Conservation (phyloP, 2,888 invertebrate genomes). For the Drosophila neoperkinsi region DNA sequence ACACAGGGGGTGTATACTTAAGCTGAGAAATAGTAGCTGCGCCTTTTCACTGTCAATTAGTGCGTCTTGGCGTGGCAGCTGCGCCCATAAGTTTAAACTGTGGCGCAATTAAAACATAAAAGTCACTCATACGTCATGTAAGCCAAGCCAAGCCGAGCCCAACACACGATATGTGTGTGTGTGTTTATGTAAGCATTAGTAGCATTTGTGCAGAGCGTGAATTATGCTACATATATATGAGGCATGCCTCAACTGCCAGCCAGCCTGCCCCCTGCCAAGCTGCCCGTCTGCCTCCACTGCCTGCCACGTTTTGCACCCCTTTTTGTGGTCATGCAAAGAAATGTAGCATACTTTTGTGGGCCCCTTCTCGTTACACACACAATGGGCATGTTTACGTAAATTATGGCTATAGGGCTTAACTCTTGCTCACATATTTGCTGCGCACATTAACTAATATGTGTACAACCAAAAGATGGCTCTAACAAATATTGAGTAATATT, state of each 20-base stretch:
- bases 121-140: constrained; percentile 77
- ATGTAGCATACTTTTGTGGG: constrained; percentile 69
- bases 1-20: background rate
- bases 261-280: background rate
- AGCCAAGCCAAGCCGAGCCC: constrained; percentile 33
- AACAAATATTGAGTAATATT: background rate
- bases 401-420: constrained; percentile 7
- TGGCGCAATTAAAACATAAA: constrained; percentile 78
- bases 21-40: constrained; percentile 3
- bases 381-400: constrained; percentile 21
- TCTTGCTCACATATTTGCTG: background rate
- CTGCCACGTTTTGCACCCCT: constrained; percentile 16
- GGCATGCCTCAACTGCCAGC: constrained; percentile 42
- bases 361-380: constrained; percentile 22
- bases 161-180: background rate
- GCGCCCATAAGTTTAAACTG: constrained; percentile 62
- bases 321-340: constrained; percentile 39
- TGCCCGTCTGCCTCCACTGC: constrained; percentile 24
- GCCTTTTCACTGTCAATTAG: constrained; percentile 71
- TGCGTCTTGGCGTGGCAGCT: constrained; percentile 63
- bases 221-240: constrained; percentile 49
- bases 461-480: background rate
- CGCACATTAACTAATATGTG: background rate
- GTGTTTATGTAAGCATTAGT: constrained; percentile 53
- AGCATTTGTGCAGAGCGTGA: constrained; percentile 72